Conservation (phyloP, 2,888 invertebrate genomes). For the Dynastes maya region DNA sequence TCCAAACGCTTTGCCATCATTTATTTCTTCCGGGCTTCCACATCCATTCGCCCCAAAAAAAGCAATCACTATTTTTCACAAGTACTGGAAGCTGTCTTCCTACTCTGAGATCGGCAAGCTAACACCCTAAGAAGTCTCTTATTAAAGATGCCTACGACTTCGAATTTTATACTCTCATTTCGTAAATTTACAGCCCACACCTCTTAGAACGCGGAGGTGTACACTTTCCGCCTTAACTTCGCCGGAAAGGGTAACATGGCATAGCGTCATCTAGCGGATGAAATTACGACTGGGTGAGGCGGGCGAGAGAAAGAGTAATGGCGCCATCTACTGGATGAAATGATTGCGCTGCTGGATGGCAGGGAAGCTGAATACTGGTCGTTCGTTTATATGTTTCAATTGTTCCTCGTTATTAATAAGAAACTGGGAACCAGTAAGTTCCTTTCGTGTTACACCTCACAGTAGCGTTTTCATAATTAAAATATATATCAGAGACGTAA, state of each 20-base stretch:
- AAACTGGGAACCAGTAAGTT: background rate
- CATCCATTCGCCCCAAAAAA: background rate
- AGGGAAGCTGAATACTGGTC: background rate
- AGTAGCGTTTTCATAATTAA: constrained; percentile 15
- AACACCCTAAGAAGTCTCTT: background rate
- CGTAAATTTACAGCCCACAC: constrained; percentile 29
- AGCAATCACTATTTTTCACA: constrained; percentile 40
- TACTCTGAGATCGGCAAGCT: background rate
- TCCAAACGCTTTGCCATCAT: background rate
- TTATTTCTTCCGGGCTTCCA: constrained; percentile 20
- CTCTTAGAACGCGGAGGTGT: constrained; percentile 16
- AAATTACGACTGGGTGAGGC: background rate
- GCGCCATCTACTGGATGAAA: constrained; percentile 39
- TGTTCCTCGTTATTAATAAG: constrained; percentile 28
- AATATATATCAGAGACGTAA: constrained; percentile 20
- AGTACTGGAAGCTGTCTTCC: background rate
- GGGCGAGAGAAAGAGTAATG: constrained; percentile 21
- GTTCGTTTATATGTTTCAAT: constrained; percentile 31
- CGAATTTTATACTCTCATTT: constrained; percentile 34
- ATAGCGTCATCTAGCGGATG: constrained; percentile 27
- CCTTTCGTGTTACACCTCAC: constrained; percentile 16
- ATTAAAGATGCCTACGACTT: constrained; percentile 37
- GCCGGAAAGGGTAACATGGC: background rate
- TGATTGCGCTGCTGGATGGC: background rate
- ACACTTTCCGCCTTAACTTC: constrained; percentile 16